Conservation (phyloP, 1,140 invertebrate genomes). For the Pogonomyrmex californicus region DNA sequence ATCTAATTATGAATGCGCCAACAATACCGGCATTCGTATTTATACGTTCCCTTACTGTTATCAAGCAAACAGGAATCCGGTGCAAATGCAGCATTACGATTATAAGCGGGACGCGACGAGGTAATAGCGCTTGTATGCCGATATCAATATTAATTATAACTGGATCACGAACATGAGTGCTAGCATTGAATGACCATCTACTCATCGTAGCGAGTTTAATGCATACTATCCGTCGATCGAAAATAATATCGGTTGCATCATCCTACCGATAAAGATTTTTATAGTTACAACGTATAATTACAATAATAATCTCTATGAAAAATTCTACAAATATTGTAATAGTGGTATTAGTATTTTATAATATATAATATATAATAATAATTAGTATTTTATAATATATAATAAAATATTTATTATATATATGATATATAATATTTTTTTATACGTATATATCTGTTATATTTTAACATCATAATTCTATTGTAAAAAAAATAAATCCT, state of each 20-base stretch:
- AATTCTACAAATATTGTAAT: neutral
- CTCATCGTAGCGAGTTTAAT: slow-evolving; percentile 35
- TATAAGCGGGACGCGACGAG: neutral
- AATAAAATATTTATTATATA: no score
- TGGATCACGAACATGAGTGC: neutral
- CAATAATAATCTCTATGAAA: neutral
- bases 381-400: neutral
- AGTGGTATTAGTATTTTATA: neutral
- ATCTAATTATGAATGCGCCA: slow-evolving; percentile 51
- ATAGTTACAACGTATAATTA: neutral
- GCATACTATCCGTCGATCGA: neutral
- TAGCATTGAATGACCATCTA: slow-evolving; percentile 40
- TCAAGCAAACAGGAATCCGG: neutral
- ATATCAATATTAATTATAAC: slow-evolving; percentile 54
- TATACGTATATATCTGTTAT: neutral
- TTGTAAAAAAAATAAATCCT: neutral
- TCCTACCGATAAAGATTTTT: neutral
- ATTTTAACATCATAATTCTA: neutral
- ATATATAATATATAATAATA: neutral
- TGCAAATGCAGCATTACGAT: slow-evolving; percentile 27
- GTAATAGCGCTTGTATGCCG: slow-evolving; percentile 34
- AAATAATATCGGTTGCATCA: slow-evolving; percentile 31
- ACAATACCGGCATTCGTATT: slow-evolving; percentile 36
- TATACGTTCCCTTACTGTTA: slow-evolving; percentile 32
- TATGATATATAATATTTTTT: no score